Base-by-base conservation (phyloP, 2,888 invertebrate species). In the Caenorhabditis angaria region DNA sequence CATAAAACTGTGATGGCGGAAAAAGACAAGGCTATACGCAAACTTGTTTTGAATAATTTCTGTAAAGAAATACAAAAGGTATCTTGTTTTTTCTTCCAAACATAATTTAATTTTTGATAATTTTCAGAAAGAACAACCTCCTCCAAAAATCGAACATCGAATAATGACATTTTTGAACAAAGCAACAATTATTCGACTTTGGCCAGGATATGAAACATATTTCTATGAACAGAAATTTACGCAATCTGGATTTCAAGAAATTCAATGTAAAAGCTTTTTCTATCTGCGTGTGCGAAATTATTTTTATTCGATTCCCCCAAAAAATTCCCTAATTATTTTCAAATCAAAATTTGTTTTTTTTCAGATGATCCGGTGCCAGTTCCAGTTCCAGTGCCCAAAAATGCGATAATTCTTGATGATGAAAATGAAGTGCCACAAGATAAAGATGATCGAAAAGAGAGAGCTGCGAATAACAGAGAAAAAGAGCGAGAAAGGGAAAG, bases 201-300 rank as follows among this genome's bases (percentile, higher is more conserved):
- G 77, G 77, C 70, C 70, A 0, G 64, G 67, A 32, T 71, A 67
- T 54, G 61, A 67, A 24, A 61, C 41, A 3, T 25, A 67, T 47
- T 71, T 71, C 58, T 32, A 51, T 27, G 10, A 24, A 22, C 12
- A 25, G 3, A n/a, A 0, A 4, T 64, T 56, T 55, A 51, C 55
- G n/a, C 55, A 27, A 20, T 28, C 51, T 14, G 64, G 61, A 3
- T 70, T 70, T 32, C 61, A 61, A 20, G 28, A 64, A 22, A 48
- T 70, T 25, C n/a, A 27, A 27, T 18, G 6, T 3, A 14, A 18
- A 41, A 41, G 18, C 10, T 32, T 32, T 5, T 32, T 32, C 12
- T 10, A 41, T 41, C 18, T 10, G 41, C 41, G 41, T 10, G 32
- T 10, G 32, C 32, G 32, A 32, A 32, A 32, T 32, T 51, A 24